Conservation (phyloP, 2,113 vertebrate genomes). For the Actenoides hombroni region DNA sequence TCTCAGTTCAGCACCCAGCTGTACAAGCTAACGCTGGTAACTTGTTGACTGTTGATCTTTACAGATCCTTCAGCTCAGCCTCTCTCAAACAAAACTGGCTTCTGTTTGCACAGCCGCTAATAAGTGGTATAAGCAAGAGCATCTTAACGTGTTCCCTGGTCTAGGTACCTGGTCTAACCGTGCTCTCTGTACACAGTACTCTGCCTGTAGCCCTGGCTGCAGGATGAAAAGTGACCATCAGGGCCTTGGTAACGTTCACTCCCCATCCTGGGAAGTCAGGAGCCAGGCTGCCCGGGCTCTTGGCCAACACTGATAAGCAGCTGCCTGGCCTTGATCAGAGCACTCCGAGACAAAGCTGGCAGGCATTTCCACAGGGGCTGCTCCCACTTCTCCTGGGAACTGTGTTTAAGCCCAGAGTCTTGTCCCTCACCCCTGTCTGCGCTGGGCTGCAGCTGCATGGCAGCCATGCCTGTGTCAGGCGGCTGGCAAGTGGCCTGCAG, state of each 20-base stretch:
- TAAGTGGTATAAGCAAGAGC: background rate
- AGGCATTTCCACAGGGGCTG: fast-evolving
- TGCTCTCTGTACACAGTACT: background rate
- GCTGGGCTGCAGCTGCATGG: background rate
- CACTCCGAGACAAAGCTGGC: background rate
- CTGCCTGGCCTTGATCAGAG: background rate
- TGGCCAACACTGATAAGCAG: background rate
- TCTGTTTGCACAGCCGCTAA: background rate
- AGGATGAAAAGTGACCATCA: background rate
- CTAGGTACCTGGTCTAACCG: background rate
- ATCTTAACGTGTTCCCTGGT: fast-evolving
- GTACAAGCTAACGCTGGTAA: background rate
- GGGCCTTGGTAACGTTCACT: background rate
- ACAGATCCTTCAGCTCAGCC: background rate
- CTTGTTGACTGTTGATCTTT: background rate
- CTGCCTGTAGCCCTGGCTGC: background rate
- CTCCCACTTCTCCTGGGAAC: background rate
- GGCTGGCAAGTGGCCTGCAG: background rate
- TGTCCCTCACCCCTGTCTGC: fast-evolving
- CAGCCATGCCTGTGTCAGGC: background rate
- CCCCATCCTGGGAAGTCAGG: fast-evolving
- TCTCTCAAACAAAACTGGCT: background rate
- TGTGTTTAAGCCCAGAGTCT: background rate
- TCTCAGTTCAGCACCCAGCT: background rate
- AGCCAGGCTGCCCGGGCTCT: background rate